These are phyloP conservation scores for Paguma larvata DNA, from an alignment of 2,797 vertebrate genomes.

Conservation along the genomic window DNA sequence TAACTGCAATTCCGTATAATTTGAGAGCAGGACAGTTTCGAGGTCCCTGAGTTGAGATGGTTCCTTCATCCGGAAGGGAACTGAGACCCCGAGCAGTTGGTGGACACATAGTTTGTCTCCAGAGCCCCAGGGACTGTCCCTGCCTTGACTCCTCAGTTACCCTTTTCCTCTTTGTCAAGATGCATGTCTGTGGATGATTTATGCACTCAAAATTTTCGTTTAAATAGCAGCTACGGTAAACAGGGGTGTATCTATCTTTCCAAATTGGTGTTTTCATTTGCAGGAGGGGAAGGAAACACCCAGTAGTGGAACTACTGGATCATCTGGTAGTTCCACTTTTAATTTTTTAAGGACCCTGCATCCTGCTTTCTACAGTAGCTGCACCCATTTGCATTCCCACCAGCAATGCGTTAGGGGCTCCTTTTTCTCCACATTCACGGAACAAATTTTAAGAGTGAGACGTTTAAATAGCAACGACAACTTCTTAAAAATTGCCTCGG, in stretches of 20 bases:
- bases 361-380: neutral
- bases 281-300: neutral
- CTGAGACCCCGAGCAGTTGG: neutral
- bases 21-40: conserved; percentile 38
- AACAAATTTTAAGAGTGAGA: neutral
- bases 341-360: neutral
- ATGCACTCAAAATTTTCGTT: neutral
- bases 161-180: neutral
- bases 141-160: neutral
- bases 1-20: neutral
- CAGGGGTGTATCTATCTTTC: neutral
- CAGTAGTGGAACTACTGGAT: neutral
- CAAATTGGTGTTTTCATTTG: neutral
- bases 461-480: neutral
- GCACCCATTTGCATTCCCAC: neutral
- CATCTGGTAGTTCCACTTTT: neutral
- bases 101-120: neutral
- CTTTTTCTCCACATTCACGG: neutral
- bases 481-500: neutral
- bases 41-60: neutral
- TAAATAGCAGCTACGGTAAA: neutral
- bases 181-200: neutral
- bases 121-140: neutral
- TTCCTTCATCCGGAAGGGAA: conserved; percentile 2
- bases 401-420: neutral